Evolutionary conservation across 1,140 invertebrate genomes (phyloP).

Genomic region (Sarcophaga bullata): DNA sequence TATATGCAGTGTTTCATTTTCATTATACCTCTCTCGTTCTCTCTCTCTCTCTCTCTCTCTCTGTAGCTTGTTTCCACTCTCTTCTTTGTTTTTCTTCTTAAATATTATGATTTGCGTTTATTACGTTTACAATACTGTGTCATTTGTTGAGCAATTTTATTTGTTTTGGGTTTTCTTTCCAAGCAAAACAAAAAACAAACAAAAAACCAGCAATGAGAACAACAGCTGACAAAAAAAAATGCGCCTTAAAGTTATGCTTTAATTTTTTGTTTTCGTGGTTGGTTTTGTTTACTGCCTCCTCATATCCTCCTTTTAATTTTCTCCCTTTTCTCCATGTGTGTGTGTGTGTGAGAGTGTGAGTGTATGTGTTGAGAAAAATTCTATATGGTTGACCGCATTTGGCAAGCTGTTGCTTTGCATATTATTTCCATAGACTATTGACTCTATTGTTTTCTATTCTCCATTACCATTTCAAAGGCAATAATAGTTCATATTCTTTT

Average conservation of each 20-base stretch:
- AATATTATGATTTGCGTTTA: neutral
- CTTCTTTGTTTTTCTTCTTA: neutral
- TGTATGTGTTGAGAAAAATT: conserved; percentile 23
- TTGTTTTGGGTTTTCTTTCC: neutral
- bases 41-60: too few relatives aligned
- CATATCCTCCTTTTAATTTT: too few relatives aligned
- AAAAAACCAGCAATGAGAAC: neutral
- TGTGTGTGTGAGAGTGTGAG: conserved; percentile 3
- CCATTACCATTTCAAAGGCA: neutral
- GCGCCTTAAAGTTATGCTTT: conserved; percentile 29
- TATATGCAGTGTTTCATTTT: neutral
- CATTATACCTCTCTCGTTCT: neutral
- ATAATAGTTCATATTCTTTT: neutral
- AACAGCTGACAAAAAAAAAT: neutral
- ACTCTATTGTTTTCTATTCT: conserved; percentile 2
- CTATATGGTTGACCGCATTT: conserved; percentile 36
- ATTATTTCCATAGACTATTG: conserved; percentile 23
- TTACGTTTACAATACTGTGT: conserved; percentile 17
- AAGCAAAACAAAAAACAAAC: too few relatives aligned
- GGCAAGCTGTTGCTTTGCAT: conserved; percentile 39
- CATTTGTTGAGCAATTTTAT: conserved; percentile 37
- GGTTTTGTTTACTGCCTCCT: neutral
- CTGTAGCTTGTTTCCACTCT: neutral
- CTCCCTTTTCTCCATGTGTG: neutral
- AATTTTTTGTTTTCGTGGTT: conserved; percentile 2